A percentile compares a stretch with the other conserved stretches of the same genome.
Evolutionary conservation across 2,797 vertebrate genomes (phyloP).

Genomic region (Neostethus bicornis): DNA sequence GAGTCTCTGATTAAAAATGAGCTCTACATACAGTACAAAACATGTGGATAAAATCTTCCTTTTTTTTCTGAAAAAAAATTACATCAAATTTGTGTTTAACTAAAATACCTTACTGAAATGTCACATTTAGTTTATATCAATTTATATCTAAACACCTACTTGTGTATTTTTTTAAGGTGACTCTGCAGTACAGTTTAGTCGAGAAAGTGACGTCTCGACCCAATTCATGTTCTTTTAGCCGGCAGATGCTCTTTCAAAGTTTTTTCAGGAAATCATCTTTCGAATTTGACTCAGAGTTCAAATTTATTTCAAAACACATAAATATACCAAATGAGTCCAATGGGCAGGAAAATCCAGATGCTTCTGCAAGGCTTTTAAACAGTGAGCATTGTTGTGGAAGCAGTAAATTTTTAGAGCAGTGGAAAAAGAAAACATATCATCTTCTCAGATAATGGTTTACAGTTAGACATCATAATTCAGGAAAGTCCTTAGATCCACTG

Average conservation of each 20-base stretch:
- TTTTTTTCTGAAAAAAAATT: neutral
- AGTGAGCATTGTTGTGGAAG: slow-evolving; percentile 53
- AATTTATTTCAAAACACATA: slow-evolving; percentile 14
- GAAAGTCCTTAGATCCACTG: slow-evolving; percentile 39
- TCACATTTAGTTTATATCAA: slow-evolving; percentile 10
- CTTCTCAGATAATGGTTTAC: slow-evolving; percentile 70
- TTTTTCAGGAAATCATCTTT: slow-evolving; percentile 11
- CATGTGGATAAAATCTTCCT: no score
- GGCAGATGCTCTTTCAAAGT: slow-evolving; percentile 34
- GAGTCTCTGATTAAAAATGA: no score
- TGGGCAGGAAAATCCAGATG: slow-evolving; percentile 66
- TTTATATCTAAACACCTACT: slow-evolving; percentile 16
- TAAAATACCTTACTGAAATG: neutral
- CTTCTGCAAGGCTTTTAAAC: slow-evolving; percentile 57
- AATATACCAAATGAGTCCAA: slow-evolving; percentile 18
- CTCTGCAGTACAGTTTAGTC: slow-evolving; percentile 30
- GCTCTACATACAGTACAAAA: no score
- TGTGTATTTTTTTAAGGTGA: slow-evolving; percentile 22
- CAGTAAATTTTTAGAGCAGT: slow-evolving; percentile 53
- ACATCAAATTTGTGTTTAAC: neutral
- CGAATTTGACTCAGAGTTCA: slow-evolving; percentile 16
- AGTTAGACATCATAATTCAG: slow-evolving; percentile 50
- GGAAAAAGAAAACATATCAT: slow-evolving; percentile 45
- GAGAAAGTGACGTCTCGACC: slow-evolving; percentile 43
- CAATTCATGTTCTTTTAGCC: no score